Evolutionary conservation across 2,797 vertebrate species (phyloP).

Genomic region (Pipistrellus pipistrellus): DNA sequence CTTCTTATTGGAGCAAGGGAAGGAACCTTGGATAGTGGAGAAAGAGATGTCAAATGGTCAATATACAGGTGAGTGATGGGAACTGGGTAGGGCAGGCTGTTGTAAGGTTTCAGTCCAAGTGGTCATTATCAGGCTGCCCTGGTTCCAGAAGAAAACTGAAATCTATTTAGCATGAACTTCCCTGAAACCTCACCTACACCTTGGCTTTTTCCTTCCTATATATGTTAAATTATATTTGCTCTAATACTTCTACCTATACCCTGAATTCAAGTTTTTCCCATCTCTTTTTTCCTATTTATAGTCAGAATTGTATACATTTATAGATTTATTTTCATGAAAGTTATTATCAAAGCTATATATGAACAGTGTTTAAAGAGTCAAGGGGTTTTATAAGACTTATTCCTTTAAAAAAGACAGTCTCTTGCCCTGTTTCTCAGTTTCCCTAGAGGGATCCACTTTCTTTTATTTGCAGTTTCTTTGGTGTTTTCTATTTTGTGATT

Average conservation of each 20-base stretch:
- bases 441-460: not conserved
- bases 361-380: conserved; percentile 7
- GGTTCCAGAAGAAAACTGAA: not conserved
- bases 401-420: not conserved
- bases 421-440: not conserved
- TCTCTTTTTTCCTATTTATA: conserved; percentile 30
- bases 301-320: not conserved
- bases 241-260: not conserved
- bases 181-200: not conserved
- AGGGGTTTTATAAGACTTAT: not conserved
- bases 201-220: not conserved
- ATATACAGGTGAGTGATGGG: conserved; percentile 61
- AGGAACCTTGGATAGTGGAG: conserved; percentile 69
- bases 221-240: conserved; percentile 13
- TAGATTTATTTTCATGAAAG: conserved; percentile 8
- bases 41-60: conserved; percentile 42
- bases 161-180: not conserved
- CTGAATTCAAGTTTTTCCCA: not conserved
- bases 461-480: conserved; percentile 26
- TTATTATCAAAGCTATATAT: not conserved
- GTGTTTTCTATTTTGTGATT: conserved; percentile 38
- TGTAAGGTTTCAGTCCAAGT: not conserved
- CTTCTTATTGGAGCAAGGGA: conserved; percentile 77
- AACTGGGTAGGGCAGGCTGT: not conserved
- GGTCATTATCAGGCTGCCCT: not conserved